Base-by-base conservation (phyloP, 2,113 vertebrate genomes). In the Prionailurus viverrinus region DNA sequence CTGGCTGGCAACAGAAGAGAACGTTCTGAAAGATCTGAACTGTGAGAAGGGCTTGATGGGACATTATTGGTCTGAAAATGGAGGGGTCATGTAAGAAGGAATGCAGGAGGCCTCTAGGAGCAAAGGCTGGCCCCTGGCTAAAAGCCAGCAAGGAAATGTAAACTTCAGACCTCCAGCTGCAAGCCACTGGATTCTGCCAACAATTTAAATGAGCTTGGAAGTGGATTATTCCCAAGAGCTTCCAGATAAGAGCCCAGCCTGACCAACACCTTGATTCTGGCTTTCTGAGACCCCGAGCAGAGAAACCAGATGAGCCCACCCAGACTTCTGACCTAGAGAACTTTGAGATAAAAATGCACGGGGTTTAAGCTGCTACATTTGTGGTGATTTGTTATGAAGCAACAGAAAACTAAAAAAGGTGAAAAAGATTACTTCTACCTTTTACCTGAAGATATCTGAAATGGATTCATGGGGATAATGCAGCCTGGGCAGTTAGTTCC, bases 181-280 rank as follows among this genome's bases (percentile, higher is more conserved):
- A 96, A 74, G 63, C 33, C 95, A 82, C 51, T 68, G 39, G 63
- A 81, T 69, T 94, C 69, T 95, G 90, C 83, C 92, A 95, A 95
- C 83, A 96, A 90, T 65, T 85, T 61, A 89, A 93, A 96, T 66
- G 45, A 92, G 6, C 23, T 65, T 95, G 51, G 83, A 92, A 94
- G 90, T 39, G 4, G 61, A 94, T 92, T 78, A 87, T 71, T 84
- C 89, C 73, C 55, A 74, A 80, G 41, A 68, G 55, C 55, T 80
- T 87, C 63, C 91, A 58, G 48, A 23, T 36, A 89, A 90, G 79
- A 91, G 63, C 21, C 27, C 25, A 61, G 51, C 15, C 12, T 84
- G 85, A 48, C 73, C 58, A 66, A 83, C 82, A 91, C 89, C 68
- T 94, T 89, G 68, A 93, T 88, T 96, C 79, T 91, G 89, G 82